phyloP scores from a whole-genome alignment of 1,140 invertebrate species.

The Scaptomyza montana region DNA sequence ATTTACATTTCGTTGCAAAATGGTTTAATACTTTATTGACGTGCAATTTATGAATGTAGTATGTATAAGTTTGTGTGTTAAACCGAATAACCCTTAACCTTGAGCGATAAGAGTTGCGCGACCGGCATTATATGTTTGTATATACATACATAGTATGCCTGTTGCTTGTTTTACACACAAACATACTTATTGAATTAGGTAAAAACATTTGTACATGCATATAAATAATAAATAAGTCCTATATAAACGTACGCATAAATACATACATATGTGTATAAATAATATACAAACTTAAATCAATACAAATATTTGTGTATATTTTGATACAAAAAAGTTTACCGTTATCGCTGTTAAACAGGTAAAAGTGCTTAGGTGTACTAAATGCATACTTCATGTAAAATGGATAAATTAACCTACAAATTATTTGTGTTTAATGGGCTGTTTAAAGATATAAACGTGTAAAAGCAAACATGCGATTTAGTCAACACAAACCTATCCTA shows the following conservation, averaged over 20 bases:
- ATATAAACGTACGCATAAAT: no score
- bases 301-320: conserved; percentile 18
- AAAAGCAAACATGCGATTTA: no score
- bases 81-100: conserved; percentile 1
- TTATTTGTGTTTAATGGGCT: no score
- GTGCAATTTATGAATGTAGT: background rate
- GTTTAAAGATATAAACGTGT: no score
- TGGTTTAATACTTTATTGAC: no score
- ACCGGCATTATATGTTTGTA: background rate
- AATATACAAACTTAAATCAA: background rate
- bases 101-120: conserved; percentile 5
- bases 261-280: no score
- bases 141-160: background rate
- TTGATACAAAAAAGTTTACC: conserved; percentile 12
- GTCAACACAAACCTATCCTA: no score
- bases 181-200: background rate
- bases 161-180: background rate
- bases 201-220: conserved; percentile 4
- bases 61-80: background rate
- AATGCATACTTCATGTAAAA: conserved; percentile 27
- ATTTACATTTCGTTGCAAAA: background rate
- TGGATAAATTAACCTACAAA: background rate
- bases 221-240: no score
- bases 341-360: conserved; percentile 8
- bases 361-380: no score